Evolutionary conservation across 2,888 invertebrate genomes (phyloP).

Genomic region (Isoperla grammatica): DNA sequence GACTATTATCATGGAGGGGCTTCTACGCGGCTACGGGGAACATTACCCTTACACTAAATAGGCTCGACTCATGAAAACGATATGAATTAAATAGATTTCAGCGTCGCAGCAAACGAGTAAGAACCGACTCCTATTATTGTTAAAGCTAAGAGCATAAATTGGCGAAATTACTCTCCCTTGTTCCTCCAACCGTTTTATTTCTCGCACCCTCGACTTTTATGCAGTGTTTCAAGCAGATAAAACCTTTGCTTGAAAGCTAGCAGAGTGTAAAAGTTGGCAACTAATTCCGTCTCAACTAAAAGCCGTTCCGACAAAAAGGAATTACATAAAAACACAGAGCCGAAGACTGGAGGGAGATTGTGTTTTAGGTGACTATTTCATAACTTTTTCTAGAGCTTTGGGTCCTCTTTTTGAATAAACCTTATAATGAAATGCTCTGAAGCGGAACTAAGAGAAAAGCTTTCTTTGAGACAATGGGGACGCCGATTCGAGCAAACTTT

Average conservation of each 20-base stretch:
- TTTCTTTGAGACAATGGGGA: no score
- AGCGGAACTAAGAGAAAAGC: conserved; percentile 6
- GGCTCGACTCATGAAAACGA: no score
- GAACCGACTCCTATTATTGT: no score
- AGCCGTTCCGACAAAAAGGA: conserved; percentile 15
- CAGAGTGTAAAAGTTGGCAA: conserved; percentile 9
- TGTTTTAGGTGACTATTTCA: conserved; percentile 15
- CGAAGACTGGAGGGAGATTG: neutral
- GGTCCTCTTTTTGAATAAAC: conserved; percentile 2
- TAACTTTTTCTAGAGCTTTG: conserved; percentile 6
- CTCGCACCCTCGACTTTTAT: conserved; percentile 17
- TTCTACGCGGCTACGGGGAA: no score
- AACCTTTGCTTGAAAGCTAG: conserved; percentile 12
- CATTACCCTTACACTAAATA: no score
- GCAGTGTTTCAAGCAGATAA: conserved; percentile 6
- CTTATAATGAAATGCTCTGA: conserved; percentile 7
- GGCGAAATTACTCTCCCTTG: conserved; percentile 14
- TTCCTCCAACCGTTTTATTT: conserved; percentile 7
- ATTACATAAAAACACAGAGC: conserved; percentile 14
- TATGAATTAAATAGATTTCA: no score
- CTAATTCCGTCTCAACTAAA: conserved; percentile 1
- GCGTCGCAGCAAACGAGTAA: no score
- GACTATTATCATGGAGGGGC: no score
- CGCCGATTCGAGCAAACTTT: no score
- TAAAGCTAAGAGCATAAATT: conserved; percentile 4